Evolutionary conservation across 2,888 invertebrate species (phyloP), one percentile per base, ranked within the genome.

Genomic region (Spatulosminthurus flaviceps): DNA sequence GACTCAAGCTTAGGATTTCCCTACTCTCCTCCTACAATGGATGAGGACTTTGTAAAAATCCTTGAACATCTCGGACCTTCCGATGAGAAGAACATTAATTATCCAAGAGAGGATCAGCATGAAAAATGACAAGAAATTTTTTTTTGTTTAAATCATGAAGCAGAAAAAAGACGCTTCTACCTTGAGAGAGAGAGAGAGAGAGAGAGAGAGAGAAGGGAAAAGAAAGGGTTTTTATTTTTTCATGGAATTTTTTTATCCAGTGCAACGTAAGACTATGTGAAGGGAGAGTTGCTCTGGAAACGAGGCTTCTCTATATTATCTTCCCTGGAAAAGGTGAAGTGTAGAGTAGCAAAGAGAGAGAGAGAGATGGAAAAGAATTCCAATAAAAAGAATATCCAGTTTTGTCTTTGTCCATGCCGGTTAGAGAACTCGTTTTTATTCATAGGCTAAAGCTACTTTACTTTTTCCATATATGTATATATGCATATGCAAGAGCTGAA

Each of bases 361-460:
- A n/a, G n/a, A n/a, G 34, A 34, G 34, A 4, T 34, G 51, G 51
- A 19, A 51, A 51, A 4, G 51, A 51, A 51, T 51, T 51, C 51
- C 51, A 51, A 51, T 51, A 51, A 51, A 41, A 51, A 51, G 51
- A 51, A 51, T 51, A 51, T 51, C 51, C 51, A 51, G 51, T 51
- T 51, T 51, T 51, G 51, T 51, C 51, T 51, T 70, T 34, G 70
- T 70, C 41, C 70, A 41, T 29, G 41, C 29, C n/a, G 28, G n/a
- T 69, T 5, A 69, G 69, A 28, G 5, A 28, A 28, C 69, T 29
- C 69, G 70, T 70, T 70, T 70, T 70, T 70, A 70, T 70, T 70
- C 70, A 70, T 70, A 41, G 70, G 41, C 34, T 29, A 41, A 13
- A 51, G 16, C 5, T 34, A 34, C 51, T 11, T n/a, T n/a, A n/a